A percentile compares a stretch with the other conserved stretches of the same genome.
Evolutionary conservation across 2,797 vertebrate genomes (phyloP).

Genomic region (Hippocampus kuda): DNA sequence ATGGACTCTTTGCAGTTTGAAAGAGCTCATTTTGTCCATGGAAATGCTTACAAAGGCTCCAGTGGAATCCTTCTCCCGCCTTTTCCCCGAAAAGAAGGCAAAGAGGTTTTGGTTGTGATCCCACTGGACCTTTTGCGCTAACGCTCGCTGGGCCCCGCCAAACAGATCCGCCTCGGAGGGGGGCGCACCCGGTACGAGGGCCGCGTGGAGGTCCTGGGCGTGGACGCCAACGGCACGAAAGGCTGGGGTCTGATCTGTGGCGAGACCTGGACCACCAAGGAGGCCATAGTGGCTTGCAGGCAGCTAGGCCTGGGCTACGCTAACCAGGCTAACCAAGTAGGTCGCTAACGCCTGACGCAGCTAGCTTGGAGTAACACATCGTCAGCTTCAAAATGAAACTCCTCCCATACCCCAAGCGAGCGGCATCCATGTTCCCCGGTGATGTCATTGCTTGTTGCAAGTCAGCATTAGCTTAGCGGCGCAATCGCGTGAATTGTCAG

Average conservation of each 20-base stretch:
- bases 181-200: conserved; percentile 85
- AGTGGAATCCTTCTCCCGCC: neutral
- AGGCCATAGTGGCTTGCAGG: conserved; percentile 88
- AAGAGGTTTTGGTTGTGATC: neutral
- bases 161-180: conserved; percentile 85
- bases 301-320: conserved; percentile 91
- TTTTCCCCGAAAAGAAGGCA: neutral
- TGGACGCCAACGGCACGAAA: conserved; percentile 60
- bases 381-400: neutral
- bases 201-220: conserved; percentile 77
- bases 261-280: conserved; percentile 83
- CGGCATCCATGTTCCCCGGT: neutral
- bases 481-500: too few relatives aligned
- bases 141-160: conserved; percentile 31
- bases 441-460: neutral
- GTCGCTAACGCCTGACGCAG: conserved; percentile 48
- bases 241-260: conserved; percentile 91
- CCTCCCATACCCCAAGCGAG: neutral
- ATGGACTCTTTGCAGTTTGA: too few relatives aligned
- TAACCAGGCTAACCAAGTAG: conserved; percentile 90
- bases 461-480: too few relatives aligned
- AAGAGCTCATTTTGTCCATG: neutral
- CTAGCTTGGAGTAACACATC: neutral
- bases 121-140: conserved; percentile 21
- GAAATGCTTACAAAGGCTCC: neutral